These are phyloP conservation scores for Diuraphis noxia DNA, from an alignment of 1,140 invertebrate species.

Conservation along the genomic window DNA sequence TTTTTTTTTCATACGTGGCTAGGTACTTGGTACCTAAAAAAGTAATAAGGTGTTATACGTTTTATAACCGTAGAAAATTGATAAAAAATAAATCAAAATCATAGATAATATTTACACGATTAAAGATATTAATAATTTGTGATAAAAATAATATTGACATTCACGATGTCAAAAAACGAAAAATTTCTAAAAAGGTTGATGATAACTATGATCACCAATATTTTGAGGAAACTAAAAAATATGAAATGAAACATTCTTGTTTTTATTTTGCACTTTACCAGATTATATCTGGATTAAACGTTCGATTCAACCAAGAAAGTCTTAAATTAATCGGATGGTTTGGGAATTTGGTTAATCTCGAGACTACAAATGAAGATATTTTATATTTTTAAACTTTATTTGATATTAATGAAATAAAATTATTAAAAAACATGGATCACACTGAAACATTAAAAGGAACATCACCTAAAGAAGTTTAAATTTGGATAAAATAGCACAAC, in stretches of 20 bases:
- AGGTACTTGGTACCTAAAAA: neutral
- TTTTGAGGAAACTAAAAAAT: slow-evolving; percentile 13
- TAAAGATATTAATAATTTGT: no score
- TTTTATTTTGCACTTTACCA: slow-evolving; percentile 3
- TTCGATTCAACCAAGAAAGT: neutral
- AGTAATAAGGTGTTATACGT: neutral
- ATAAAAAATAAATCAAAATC: neutral
- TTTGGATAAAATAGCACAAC: no score
- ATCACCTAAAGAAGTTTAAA: no score
- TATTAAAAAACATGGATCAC: no score
- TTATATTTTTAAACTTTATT: no score
- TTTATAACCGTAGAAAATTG: neutral
- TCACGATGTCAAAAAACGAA: neutral
- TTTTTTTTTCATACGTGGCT: neutral
- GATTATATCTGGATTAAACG: neutral
- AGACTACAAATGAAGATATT: no score
- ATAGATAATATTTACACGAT: no score
- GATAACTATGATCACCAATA: neutral
- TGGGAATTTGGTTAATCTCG: neutral
- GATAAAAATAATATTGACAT: slow-evolving; percentile 24
- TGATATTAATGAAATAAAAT: no score
- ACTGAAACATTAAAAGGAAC: no score
- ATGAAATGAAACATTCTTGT: slow-evolving; percentile 15
- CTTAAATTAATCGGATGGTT: neutral
- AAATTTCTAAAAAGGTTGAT: neutral